Evolutionary conservation across 1,140 invertebrate genomes (phyloP).

Genomic region (Aphelenchoides avenae): DNA sequence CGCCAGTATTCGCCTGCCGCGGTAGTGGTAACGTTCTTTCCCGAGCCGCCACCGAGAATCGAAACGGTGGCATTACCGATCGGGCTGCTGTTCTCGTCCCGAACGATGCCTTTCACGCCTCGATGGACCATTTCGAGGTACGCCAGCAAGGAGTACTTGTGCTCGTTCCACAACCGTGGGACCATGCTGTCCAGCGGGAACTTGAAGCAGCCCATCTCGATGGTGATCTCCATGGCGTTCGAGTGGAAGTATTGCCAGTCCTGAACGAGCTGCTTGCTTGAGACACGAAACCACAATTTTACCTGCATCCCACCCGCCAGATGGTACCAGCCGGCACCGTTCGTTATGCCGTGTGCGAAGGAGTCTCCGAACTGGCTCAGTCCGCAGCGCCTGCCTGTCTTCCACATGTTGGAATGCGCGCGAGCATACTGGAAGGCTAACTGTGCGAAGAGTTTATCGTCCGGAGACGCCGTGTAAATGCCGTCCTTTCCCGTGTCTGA

Average conservation of each 20-base stretch:
- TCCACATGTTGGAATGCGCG: constrained; percentile 58
- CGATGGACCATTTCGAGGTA: constrained; percentile 83
- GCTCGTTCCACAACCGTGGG: constrained; percentile 78
- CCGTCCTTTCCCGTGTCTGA: constrained; percentile 62
- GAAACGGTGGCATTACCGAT: constrained; percentile 73
- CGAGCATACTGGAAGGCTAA: constrained; percentile 75
- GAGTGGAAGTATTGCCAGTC: constrained; percentile 92
- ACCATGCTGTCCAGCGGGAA: constrained; percentile 74
- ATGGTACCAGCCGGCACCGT: constrained; percentile 74
- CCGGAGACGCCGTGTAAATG: constrained; percentile 66
- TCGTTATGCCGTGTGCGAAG: constrained; percentile 71
- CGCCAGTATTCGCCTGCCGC: constrained; percentile 85
- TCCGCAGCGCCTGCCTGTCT: too few species aligned
- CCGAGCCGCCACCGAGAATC: constrained; percentile 67
- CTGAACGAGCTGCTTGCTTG: constrained; percentile 24
- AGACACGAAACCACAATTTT: constrained; percentile 25
- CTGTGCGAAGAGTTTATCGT: constrained; percentile 77
- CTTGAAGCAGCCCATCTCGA: constrained; percentile 90
- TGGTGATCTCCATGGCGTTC: constrained; percentile 86
- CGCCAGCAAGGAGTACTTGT: constrained; percentile 75
- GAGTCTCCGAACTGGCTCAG: constrained; percentile 44
- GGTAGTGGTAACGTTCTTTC: constrained; percentile 70
- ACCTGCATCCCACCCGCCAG: constrained; percentile 76
- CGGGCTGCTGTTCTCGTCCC: constrained; percentile 70
- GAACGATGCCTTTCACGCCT: constrained; percentile 79